Conservation (phyloP, 2,797 vertebrate genomes). For the Neomorphus geoffroyi region DNA sequence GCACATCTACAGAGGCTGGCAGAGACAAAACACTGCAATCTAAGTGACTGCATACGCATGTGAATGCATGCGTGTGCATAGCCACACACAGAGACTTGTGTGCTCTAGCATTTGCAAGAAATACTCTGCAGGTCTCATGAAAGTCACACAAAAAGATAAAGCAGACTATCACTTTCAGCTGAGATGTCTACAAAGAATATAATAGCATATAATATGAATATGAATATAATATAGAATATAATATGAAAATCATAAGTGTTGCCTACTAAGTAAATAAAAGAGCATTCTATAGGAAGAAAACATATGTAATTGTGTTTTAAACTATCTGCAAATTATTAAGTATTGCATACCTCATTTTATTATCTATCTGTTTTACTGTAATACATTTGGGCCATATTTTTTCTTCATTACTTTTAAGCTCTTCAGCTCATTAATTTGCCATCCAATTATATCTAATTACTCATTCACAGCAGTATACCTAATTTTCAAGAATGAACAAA, state of each 20-base stretch:
- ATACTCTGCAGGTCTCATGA: not conserved
- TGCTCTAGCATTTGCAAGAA: not conserved
- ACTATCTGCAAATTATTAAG: not conserved
- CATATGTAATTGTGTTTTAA: not conserved
- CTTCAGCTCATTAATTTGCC: conserved; percentile 27
- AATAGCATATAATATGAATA: too few relatives aligned
- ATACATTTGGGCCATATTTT: not conserved
- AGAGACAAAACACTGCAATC: not conserved
- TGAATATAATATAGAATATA: too few relatives aligned
- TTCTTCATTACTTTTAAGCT: not conserved
- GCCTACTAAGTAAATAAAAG: not conserved
- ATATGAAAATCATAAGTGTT: not conserved
- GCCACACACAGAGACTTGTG: not conserved
- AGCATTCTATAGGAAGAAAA: not conserved
- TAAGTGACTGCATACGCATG: not conserved
- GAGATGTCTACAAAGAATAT: not conserved
- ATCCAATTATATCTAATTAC: not conserved
- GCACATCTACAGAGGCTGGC: not conserved
- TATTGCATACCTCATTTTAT: not conserved
- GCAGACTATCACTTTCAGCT: not conserved
- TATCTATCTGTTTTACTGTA: not conserved
- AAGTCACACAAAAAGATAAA: not conserved
- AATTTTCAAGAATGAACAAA: not conserved
- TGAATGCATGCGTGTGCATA: not conserved
- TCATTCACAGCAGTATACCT: not conserved